Base-by-base conservation (phyloP, 1,140 invertebrate species). In the Zaprionus inermis region DNA sequence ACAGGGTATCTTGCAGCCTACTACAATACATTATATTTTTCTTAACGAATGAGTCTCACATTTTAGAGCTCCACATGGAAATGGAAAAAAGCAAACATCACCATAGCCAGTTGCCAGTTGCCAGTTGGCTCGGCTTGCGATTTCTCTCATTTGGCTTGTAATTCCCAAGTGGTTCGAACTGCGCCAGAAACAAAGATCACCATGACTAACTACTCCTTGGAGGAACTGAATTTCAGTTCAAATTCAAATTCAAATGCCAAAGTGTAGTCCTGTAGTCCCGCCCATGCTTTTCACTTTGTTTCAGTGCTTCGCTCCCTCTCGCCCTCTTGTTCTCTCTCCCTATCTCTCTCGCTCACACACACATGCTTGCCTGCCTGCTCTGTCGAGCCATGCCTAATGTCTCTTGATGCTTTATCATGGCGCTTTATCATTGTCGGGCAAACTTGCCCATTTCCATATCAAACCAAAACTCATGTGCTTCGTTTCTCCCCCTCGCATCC, bases 401-500 rank as follows among this genome's bases (percentile, higher is more conserved):
- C 41, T 49, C 57, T 44, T 14, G 38, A 16, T 61, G 71, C 41
- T 73, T 73, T 73, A 69, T 73, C 71, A 49, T 36, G 51, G 24
- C 51, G 71, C 71, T 73, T 69, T 73, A 73, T 73, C 71, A 73
- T 61, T 73, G 71, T 52, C 65, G 64, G 34, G 16, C 20, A 59
- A 57, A 51, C 49, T 36, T 24, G 46, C 32, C 49, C 61, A 64
- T 64, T 64, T 64, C 61, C 61, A 64, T 64, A 64, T 41, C 61
- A 44, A 18, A 38, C 18, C 44, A 54, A 16, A 54, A 54, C 22
- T 54, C 51, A 54, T 54, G 38, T 44, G 38, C n/a, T 44, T 44
- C 2, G 14, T 44, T 9, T n/a, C 38, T 16, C 14, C 30, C n/a
- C 28, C 30, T 9, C 18, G 9, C 1, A 12, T 36, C 34, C 34